Evolutionary conservation across 2,888 invertebrate genomes (phyloP).

Genomic region (Drosophila nigricruria): DNA sequence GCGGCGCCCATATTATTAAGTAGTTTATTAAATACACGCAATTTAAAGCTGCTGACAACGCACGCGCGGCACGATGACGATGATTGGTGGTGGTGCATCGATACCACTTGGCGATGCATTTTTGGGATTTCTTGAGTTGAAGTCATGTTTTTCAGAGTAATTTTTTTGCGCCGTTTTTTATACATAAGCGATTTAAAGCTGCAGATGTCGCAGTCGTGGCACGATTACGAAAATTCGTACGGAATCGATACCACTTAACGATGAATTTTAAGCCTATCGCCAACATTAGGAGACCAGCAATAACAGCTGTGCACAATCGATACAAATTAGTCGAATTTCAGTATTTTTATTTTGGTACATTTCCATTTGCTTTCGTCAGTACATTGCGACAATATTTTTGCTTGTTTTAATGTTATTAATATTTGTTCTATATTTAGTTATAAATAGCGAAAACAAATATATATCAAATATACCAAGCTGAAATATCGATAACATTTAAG

Average conservation of each 20-base stretch:
- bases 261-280: background rate
- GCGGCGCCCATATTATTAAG: background rate
- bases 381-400: too few species aligned
- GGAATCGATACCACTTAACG: background rate
- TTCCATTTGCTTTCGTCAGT: too few species aligned
- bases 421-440: background rate
- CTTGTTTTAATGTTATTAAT: background rate
- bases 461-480: background rate
- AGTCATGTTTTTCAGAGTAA: background rate
- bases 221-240: background rate
- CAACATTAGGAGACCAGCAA: background rate
- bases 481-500: background rate
- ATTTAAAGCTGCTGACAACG: conserved; percentile 1
- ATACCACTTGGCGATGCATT: background rate
- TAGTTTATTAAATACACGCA: background rate
- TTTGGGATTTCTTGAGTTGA: background rate
- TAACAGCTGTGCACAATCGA: background rate
- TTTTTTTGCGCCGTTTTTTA: background rate
- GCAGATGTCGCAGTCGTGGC: background rate
- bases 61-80: background rate
- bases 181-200: background rate
- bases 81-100: background rate
- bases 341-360: background rate
- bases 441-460: background rate
- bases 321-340: background rate